Evolutionary conservation across 2,888 invertebrate species (phyloP), one percentile per base, ranked within the genome.

Genomic region (Hydropsyche betteni): DNA sequence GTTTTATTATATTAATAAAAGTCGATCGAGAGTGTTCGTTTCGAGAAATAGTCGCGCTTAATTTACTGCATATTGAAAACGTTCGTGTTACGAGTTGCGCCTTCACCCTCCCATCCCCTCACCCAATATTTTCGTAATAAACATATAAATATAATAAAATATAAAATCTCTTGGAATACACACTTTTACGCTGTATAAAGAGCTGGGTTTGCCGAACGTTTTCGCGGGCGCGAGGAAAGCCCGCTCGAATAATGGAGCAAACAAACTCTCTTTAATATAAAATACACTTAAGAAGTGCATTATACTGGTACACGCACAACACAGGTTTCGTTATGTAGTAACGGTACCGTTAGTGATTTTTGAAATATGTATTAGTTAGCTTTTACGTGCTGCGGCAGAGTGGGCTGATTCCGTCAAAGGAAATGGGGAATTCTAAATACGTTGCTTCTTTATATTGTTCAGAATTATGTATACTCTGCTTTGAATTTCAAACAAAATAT

Each of bases 11-110:
- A 44, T 44, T 44, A 44, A 44, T 44, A 44, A 44, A 44, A 44
- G 6, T 44, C 44, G 6, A 44, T 44, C 44, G 10, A 10, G 44
- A 8, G 44, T 10, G 44, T 44, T 44, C 44, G 10, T 44, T 44
- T 6, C 44, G 44, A 5, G 58, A 58, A 58, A 58, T 58, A 58
- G 58, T 58, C 58, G 58, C 24, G 8, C 58, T 58, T 58, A 58
- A 58, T 58, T 58, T 58, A 58, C 58, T 58, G 58, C 58, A 58
- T 58, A 58, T 58, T 58, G 58, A 58, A 58, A 58, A 58, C 14
- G 58, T 24, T 14, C 58, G 58, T 16, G 58, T 58, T 58, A 58
- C 24, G 58, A 58, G 24, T 24, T 8, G 8, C 16, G 8, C 58
- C 14, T 24, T 16, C n/a, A 4, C 58, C 1, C 58, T 16, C 14